Evolutionary conservation across 2,113 vertebrate genomes (phyloP), one percentile per base, ranked within the genome.

Genomic region (Bubo bubo): DNA sequence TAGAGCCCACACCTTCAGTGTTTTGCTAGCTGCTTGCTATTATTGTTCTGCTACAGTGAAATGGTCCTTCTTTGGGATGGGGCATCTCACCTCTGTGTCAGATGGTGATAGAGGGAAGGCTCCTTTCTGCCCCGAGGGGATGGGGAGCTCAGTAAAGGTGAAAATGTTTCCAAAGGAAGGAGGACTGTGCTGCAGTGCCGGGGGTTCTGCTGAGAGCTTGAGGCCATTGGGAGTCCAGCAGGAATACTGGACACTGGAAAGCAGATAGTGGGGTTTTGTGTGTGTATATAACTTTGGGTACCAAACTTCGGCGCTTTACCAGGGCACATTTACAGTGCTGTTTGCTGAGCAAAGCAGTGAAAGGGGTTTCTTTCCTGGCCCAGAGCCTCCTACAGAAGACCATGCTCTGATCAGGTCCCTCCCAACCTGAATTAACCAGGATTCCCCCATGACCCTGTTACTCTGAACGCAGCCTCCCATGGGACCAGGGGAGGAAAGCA

Each of bases 71-170:
- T 23, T 39, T 2, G 7, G 53, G 59, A 9, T 0, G 2, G n/a
- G 35, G 0, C 3, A 26, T 30, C 43, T 68, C 49, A 2, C 67
- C 49, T 34, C 5, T 13, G 27, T 50, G 67, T 50, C 0, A 8
- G 63, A 6, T 23, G 35, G 39, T 1, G 10, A 9, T 26, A 13
- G 76, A 18, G 58, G 56, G 7, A 11, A 8, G 41, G 30, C 19
- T 49, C 26, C 85, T 58, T 22, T 8, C 34, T 53, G 82, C 6
- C n/a, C 9, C 5, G 5, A 35, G n/a, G 18, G 17, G 12, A 15
- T 8, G 28, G 47, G 67, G 17, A 35, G 27, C 52, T 82, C 53
- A 6, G 11, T 10, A 8, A 4, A 43, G 5, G 8, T 28, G 3
- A 60, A 22, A 34, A 26, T 3, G 1, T 58, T 39, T 32, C 28